phyloP scores from a whole-genome alignment of 2,888 invertebrate genomes.

The Rhagonycha lutea region DNA sequence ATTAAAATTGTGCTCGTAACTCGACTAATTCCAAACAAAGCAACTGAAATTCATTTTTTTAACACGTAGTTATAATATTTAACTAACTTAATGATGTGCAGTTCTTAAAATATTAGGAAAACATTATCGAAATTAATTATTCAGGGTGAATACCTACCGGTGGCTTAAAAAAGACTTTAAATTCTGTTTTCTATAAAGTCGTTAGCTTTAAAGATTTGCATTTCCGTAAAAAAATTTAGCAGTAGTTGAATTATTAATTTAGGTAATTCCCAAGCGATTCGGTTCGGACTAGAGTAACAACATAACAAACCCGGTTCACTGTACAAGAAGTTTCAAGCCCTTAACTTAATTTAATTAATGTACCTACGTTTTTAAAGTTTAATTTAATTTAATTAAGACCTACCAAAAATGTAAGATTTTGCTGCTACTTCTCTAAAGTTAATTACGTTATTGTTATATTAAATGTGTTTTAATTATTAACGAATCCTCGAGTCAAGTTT shows the following conservation, averaged over 20 bases:
- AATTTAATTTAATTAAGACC: neutral
- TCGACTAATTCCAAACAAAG: neutral
- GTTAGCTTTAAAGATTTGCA: neutral
- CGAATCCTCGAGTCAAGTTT: neutral
- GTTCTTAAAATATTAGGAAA: neutral
- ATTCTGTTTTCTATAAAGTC: neutral
- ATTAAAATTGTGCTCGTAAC: conserved; percentile 35
- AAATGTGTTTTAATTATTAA: neutral
- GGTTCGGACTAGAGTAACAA: neutral
- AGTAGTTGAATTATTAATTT: neutral
- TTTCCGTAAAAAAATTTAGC: neutral
- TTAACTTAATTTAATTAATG: neutral
- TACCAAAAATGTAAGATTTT: neutral
- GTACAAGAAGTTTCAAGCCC: neutral
- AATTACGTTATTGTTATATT: neutral
- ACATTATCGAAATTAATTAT: neutral
- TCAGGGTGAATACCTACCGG: neutral
- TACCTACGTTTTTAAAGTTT: neutral
- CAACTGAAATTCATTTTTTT: neutral
- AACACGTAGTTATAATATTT: neutral
- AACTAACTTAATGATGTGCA: neutral
- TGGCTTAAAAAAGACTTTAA: neutral
- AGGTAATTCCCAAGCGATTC: neutral
- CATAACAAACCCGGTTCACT: neutral
- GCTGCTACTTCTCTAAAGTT: neutral